phyloP scores from a whole-genome alignment of 2,797 vertebrate genomes.

The Spinibarbus caldwelli region DNA sequence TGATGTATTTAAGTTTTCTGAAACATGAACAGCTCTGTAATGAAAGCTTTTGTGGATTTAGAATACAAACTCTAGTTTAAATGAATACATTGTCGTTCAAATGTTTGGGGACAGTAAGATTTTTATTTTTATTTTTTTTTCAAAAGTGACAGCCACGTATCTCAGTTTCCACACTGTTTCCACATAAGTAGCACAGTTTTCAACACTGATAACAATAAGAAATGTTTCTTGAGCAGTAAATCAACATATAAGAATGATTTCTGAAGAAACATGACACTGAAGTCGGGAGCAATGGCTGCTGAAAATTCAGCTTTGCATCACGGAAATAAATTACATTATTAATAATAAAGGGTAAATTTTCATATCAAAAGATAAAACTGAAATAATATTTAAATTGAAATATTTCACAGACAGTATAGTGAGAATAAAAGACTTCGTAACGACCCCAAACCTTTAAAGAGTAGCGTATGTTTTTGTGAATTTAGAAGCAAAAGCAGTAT shows the following conservation, averaged over 20 bases:
- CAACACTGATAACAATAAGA: neutral
- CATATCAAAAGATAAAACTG: neutral
- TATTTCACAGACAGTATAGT: neutral
- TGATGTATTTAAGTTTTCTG: neutral
- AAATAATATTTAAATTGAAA: neutral
- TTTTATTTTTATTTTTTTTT: neutral
- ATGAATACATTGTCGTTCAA: neutral
- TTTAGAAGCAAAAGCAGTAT: neutral
- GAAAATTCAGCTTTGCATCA: neutral
- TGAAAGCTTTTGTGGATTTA: neutral
- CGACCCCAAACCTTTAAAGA: neutral
- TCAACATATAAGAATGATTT: neutral
- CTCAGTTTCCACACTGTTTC: neutral
- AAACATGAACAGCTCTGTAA: neutral
- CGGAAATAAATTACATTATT: neutral
- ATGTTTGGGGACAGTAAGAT: neutral
- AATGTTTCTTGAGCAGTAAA: neutral
- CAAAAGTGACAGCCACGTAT: neutral
- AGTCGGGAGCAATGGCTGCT: neutral
- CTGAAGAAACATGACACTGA: neutral
- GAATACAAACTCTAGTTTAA: neutral
- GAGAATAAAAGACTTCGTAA: neutral
- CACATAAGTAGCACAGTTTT: neutral
- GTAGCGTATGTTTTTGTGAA: neutral
- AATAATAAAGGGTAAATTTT: neutral